Evolutionary conservation across 1,140 invertebrate genomes (phyloP).

Genomic region (Drosophila equinoxialis): DNA sequence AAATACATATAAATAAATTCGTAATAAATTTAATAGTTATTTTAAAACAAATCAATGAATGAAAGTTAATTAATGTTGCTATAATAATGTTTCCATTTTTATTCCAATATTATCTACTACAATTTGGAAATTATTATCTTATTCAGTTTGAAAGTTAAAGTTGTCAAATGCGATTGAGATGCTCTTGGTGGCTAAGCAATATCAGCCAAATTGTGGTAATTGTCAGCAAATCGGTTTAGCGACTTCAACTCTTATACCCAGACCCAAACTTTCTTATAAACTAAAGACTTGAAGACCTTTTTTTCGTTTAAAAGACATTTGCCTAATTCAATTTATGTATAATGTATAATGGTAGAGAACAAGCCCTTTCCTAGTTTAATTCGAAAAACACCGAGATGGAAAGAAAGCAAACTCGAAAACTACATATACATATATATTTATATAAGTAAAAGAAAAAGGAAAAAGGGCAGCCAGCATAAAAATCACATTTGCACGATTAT

Average conservation of each 20-base stretch:
- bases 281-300: constrained; percentile 14
- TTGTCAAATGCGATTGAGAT: too few species aligned
- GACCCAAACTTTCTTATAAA: constrained; percentile 9
- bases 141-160: too few species aligned
- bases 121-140: too few species aligned
- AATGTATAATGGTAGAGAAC: constrained; percentile 2
- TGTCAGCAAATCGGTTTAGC: not conserved
- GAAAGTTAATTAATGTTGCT: too few species aligned
- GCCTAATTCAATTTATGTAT: constrained; percentile 17
- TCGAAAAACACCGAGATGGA: not conserved
- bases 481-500: constrained; percentile 37
- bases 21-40: too few species aligned
- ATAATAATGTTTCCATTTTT: too few species aligned
- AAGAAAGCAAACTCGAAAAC: not conserved
- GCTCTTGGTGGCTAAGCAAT: too few species aligned
- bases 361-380: not conserved
- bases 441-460: not conserved
- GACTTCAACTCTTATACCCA: not conserved
- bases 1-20: too few species aligned
- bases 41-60: too few species aligned
- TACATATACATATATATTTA: not conserved
- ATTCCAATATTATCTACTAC: too few species aligned
- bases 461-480: constrained; percentile 21
- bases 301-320: constrained; percentile 2
- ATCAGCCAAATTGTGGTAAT: not conserved